Evolutionary conservation across 92 coral and sea anemone species (phyloP), one percentile per base, ranked within the genome.

Genomic region (Paragorgia papillata): DNA sequence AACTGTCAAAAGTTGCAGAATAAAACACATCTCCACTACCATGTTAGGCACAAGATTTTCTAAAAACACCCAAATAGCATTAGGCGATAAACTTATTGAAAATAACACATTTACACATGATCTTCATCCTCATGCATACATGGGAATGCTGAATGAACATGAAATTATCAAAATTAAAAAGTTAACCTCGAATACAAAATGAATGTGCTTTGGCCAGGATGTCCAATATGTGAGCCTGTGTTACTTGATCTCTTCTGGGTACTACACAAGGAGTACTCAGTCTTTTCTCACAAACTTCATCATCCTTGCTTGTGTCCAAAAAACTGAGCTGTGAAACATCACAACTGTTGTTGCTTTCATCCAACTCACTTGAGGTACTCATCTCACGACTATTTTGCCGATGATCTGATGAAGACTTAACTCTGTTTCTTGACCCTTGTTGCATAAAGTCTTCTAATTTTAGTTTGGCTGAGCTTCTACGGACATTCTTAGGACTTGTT

Each of bases 41-140:
- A 94, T 43, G 62, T 94, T 94, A 30, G 98, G 98, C 57, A 94
- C 97, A 49, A 91, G 69, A 63, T 86, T 91, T 58, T 80, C 98
- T 94, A 67, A 53, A 71, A 53, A 39, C 9, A 31, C n/a, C 20
- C 56, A 29, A 9, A 43, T 5, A 41, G 26, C 9, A 59, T 62
- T 30, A 31, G n/a, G n/a, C 20, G 66, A 17, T 18, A 9, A 28
- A 60, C 34, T 10, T 19, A 28, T 56, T 7, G 24, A 17, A 2
- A 20, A 26, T 59, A 22, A 7, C 37, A 27, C 37, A 25, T n/a
- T n/a, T n/a, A n/a, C n/a, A n/a, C n/a, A n/a, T n/a, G n/a, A n/a
- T n/a, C n/a, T n/a, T n/a, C n/a, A n/a, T n/a, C n/a, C n/a, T n/a
- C n/a, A n/a, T n/a, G n/a, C n/a, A n/a, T n/a, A n/a, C n/a, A n/a